These are phyloP conservation scores for Trialeurodes vaporariorum DNA, from an alignment of 1,140 invertebrate species.

Conservation along the genomic window DNA sequence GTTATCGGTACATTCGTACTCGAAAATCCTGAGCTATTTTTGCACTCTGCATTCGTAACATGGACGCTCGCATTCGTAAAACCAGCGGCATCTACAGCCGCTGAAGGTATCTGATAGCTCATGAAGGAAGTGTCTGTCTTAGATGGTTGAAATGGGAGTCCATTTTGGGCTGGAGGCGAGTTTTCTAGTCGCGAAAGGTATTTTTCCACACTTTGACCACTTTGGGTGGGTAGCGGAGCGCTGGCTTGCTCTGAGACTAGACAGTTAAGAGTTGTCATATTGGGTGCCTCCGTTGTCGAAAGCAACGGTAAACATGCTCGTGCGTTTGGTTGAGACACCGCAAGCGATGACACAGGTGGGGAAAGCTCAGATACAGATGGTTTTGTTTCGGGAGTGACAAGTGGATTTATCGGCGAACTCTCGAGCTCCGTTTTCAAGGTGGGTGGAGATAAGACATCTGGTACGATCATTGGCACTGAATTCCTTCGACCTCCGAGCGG, in stretches of 20 bases:
- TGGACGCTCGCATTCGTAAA: background rate
- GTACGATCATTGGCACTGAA: background rate
- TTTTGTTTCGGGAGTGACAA: background rate
- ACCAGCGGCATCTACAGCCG: background rate
- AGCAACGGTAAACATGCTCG: background rate
- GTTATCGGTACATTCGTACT: background rate
- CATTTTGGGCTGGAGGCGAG: background rate
- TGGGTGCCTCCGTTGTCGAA: background rate
- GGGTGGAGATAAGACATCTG: background rate
- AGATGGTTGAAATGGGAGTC: background rate
- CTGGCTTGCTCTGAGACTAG: background rate
- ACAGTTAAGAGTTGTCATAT: background rate
- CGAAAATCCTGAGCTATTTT: background rate
- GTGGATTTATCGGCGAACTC: background rate
- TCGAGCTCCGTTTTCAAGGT: background rate
- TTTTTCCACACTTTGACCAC: background rate
- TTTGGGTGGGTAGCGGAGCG: background rate
- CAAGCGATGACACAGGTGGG: background rate
- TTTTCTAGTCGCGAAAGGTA: background rate
- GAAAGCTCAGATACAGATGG: background rate
- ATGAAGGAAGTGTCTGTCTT: background rate
- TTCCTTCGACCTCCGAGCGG: background rate
- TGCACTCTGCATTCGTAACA: background rate
- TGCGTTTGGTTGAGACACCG: background rate
- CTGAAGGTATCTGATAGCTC: background rate